These are phyloP conservation scores for Drosophila bunnanda DNA, from an alignment of 2,888 invertebrate genomes.

Conservation along the genomic window DNA sequence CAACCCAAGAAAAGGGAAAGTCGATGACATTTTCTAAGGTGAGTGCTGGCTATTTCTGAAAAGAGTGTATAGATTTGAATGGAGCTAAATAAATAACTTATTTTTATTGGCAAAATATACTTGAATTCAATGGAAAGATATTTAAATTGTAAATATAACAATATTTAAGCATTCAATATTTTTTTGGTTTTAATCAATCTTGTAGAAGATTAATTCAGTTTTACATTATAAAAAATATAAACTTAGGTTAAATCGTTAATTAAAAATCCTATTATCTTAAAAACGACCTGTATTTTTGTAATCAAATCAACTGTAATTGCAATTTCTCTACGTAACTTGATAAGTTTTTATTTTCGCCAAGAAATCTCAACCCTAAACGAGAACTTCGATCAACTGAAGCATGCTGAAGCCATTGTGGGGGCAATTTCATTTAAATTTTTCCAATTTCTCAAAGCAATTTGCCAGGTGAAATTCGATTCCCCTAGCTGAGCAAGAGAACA, in stretches of 20 bases:
- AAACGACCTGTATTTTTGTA: not conserved
- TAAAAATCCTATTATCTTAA: not conserved
- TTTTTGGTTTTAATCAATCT: too few relatives aligned
- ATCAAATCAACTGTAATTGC: not conserved
- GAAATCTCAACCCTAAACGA: not conserved
- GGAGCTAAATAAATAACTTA: not conserved
- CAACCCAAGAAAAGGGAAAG: not conserved
- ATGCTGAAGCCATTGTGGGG: not conserved
- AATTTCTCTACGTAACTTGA: not conserved
- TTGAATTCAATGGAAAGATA: not conserved
- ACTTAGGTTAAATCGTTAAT: too few relatives aligned
- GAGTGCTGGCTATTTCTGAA: not conserved
- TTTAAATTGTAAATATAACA: not conserved
- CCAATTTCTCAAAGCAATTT: constrained; percentile 15
- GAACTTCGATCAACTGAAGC: too few relatives aligned
- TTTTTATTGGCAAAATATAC: not conserved
- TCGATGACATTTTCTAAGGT: not conserved
- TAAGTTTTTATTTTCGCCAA: not conserved
- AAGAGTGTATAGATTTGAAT: not conserved
- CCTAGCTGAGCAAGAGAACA: not conserved
- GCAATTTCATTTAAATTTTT: constrained; percentile 29
- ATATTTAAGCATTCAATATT: not conserved
- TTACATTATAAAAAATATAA: too few relatives aligned
- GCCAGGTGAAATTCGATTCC: constrained; percentile 44
- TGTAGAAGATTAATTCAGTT: too few relatives aligned